Evolutionary conservation across 35 echinoderm and acorn worm genomes (phyloP).

Genomic region (Patiria miniata): DNA sequence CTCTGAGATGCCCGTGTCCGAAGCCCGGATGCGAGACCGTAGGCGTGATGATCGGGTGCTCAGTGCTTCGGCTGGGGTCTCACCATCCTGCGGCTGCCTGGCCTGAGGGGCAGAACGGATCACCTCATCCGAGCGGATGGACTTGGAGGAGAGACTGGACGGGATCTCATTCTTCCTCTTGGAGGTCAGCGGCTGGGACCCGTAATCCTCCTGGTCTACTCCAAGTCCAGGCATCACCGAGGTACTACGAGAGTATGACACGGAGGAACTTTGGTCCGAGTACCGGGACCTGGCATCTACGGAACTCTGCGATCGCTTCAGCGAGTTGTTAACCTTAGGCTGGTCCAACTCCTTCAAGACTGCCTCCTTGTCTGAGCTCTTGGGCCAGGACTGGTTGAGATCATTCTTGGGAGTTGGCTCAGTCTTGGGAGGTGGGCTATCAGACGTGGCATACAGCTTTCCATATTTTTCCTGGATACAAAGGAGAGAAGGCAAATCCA

Average conservation of each 20-base stretch:
- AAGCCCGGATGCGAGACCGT: background rate
- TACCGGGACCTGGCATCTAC: background rate
- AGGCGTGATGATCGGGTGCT: background rate
- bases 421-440: background rate
- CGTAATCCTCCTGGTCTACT: background rate
- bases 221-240: background rate
- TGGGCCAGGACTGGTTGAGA: background rate
- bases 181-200: background rate
- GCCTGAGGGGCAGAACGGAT: background rate
- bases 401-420: background rate
- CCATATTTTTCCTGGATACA: background rate
- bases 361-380: background rate
- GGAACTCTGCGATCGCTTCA: background rate
- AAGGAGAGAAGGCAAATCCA: background rate
- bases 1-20: conserved; percentile 3
- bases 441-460: background rate
- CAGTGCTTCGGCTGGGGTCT: background rate
- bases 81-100: background rate
- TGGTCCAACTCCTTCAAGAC: background rate
- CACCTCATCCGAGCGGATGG: background rate
- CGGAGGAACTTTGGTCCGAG: background rate
- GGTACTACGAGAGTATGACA: background rate
- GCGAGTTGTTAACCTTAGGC: background rate
- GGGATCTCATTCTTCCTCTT: background rate
- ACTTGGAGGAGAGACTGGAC: background rate